Percentiles rank a stretch among this genome's conserved stretches.
phyloP scores from a whole-genome alignment of 2,797 vertebrate species.

The Carapus acus region DNA sequence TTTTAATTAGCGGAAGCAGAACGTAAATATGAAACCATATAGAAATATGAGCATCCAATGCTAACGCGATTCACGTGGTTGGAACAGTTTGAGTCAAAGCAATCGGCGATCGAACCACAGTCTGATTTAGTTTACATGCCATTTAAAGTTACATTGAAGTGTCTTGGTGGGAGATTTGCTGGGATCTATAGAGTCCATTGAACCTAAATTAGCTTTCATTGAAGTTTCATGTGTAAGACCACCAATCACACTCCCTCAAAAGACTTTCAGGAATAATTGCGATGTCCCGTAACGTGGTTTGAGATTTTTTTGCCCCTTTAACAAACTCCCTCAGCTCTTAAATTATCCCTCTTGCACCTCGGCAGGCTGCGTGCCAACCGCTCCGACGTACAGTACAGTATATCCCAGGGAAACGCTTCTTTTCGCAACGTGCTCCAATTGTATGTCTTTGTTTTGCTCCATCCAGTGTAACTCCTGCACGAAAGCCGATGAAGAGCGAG shows the following conservation, averaged over 20 bases:
- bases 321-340: constrained; percentile 4
- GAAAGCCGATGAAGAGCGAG: constrained; percentile 13
- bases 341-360: constrained; percentile 15
- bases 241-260: constrained; percentile 18
- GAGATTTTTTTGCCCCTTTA: no score
- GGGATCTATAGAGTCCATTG: not conserved
- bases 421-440: constrained; percentile 50
- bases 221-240: constrained; percentile 13
- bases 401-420: constrained; percentile 41
- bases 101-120: not conserved
- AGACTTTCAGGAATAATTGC: constrained; percentile 35
- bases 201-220: not conserved
- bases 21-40: not conserved
- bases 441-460: constrained; percentile 33
- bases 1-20: not conserved
- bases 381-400: constrained; percentile 38
- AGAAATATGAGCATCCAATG: no score
- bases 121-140: not conserved
- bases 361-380: constrained; percentile 28
- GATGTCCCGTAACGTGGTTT: constrained; percentile 24
- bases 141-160: not conserved
- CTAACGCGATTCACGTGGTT: no score
- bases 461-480: constrained; percentile 29
- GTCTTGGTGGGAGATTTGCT: not conserved
- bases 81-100: no score